Evolutionary conservation across 64 coral and sea anemone species (phyloP), one percentile per base, ranked within the genome.

Genomic region (Actinia equina): DNA sequence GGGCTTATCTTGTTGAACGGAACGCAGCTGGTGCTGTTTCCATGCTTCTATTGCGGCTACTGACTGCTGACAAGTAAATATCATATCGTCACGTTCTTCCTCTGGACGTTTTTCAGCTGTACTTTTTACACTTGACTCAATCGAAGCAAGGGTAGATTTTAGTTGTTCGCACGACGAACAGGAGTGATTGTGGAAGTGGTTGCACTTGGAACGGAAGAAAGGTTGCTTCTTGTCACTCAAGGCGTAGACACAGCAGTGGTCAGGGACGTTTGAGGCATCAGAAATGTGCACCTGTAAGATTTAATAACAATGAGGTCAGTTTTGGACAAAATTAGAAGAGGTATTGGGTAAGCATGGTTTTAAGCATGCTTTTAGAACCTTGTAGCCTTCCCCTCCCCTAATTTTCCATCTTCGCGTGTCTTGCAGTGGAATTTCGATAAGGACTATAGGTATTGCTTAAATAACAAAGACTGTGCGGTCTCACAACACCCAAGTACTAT

Each of bases 201-300:
- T 84, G 58, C 83, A 84, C 59, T 84, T 62, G 3, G 7, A 59
- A 42, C 42, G 15, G 54, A 84, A 84, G 15, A 17, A n/a, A 12
- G 83, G 51, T 59, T 84, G 26, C 17, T 59, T 53, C 18, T 11
- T 56, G 52, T 84, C 83, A 59, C 83, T 37, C 30, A 37, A 37
- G 30, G 30, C 30, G 30, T 37, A 37, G 30, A 37, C 30, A 37
- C 30, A 37, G 58, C 83, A 84, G 83, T 60, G 83, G 26, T 84
- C 83, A 59, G 83, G 6, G 26, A 84, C 83, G 59, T 53, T 84
- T 20, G 52, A 84, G 6, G 83, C 54, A 15, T 84, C 83, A 84
- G 83, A 56, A 84, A 84, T 52, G 83, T 84, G 83, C 20, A 84
- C 82, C 82, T 84, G 53, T 49, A 57, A 84, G 59, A 84, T n/a